Conservation (phyloP, 2,888 invertebrate genomes). For the Sepioteuthis lessoniana region DNA sequence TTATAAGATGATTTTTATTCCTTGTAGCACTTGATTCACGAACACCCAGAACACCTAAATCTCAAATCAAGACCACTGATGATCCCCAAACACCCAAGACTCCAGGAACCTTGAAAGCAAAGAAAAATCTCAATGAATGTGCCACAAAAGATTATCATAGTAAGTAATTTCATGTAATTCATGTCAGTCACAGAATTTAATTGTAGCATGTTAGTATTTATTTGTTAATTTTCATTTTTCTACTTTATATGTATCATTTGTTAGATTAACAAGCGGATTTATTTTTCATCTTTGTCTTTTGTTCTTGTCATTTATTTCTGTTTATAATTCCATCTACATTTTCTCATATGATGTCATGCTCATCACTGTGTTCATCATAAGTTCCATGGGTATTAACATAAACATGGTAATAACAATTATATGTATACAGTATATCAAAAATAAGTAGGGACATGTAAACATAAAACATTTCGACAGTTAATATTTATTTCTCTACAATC, state of each 20-base stretch:
- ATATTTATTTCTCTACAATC: background rate
- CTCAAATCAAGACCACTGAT: constrained; percentile 35
- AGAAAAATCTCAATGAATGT: background rate
- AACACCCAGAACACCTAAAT: background rate
- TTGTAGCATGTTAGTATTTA: background rate
- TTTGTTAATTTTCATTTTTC: background rate
- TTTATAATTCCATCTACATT: too few species aligned
- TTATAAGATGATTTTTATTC: background rate
- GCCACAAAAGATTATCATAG: background rate
- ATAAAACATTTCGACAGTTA: too few species aligned
- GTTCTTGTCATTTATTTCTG: too few species aligned
- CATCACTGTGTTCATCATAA: too few species aligned
- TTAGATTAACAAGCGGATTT: too few species aligned
- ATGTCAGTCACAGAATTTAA: background rate
- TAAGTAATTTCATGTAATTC: background rate
- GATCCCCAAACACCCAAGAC: background rate
- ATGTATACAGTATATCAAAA: too few species aligned
- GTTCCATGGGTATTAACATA: too few species aligned
- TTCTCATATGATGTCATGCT: too few species aligned
- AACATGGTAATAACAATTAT: too few species aligned
- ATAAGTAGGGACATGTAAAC: too few species aligned
- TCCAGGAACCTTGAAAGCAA: background rate
- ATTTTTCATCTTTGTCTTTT: too few species aligned
- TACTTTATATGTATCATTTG: background rate
- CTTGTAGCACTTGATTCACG: constrained; percentile 35